Conservation (phyloP, 1,140 invertebrate genomes). For the Atta texana region DNA sequence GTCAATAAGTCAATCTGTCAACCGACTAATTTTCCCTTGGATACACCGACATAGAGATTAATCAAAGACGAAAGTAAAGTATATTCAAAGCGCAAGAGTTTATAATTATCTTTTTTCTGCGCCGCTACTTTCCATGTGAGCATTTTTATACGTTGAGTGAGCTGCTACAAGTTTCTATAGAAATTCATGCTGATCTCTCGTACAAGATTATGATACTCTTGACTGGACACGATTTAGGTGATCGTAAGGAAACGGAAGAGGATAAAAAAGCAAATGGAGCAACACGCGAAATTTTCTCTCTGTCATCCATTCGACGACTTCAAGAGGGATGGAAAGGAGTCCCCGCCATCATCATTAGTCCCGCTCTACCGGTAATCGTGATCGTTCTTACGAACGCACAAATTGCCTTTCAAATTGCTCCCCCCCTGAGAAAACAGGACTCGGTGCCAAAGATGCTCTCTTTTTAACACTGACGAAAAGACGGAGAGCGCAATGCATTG, state of each 20-base stretch:
- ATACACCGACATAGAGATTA: slow-evolving; percentile 46
- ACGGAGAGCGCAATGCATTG: slow-evolving; percentile 30
- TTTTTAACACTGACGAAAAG: slow-evolving; percentile 69
- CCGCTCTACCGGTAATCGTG: slow-evolving; percentile 75
- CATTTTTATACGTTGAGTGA: neutral
- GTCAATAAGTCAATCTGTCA: slow-evolving; percentile 64
- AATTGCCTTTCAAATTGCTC: slow-evolving; percentile 79
- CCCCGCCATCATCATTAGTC: slow-evolving; percentile 77
- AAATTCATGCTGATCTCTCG: slow-evolving; percentile 11
- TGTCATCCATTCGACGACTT: slow-evolving; percentile 65
- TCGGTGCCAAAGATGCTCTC: slow-evolving; percentile 71
- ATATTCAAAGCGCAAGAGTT: slow-evolving; percentile 3
- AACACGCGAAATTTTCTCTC: slow-evolving; percentile 66
- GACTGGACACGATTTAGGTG: slow-evolving; percentile 2
- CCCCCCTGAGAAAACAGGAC: slow-evolving; percentile 71
- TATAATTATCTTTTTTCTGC: slow-evolving; percentile 42
- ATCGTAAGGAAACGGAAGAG: neutral
- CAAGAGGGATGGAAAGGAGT: slow-evolving; percentile 30
- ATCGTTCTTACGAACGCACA: slow-evolving; percentile 78
- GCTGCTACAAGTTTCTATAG: neutral
- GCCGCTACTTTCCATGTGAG: neutral
- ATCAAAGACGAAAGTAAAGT: slow-evolving; percentile 39
- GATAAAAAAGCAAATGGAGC: slow-evolving; percentile 57
- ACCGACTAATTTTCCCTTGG: slow-evolving; percentile 54
- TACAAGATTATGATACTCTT: slow-evolving; percentile 15